Base-by-base conservation (phyloP, 2,113 vertebrate species). In the Gulo gulo region DNA sequence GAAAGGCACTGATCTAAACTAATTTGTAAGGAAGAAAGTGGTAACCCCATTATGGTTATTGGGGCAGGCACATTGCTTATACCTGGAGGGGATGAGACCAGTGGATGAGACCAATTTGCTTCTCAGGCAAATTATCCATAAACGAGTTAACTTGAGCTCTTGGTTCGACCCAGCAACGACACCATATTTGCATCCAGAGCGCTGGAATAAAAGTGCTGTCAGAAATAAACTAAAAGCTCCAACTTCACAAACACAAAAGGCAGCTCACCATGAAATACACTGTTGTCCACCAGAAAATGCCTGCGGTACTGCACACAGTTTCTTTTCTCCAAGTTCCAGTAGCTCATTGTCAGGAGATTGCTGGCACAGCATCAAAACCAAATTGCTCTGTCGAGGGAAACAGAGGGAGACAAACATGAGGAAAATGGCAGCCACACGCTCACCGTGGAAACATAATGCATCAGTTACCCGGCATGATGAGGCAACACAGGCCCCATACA, bases 211-310 rank as follows among this genome's bases (percentile, higher is more conserved):
- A 92, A 80, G 71, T n/a, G 85, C 84, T 90, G 88, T 91, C 71
- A 57, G 59, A 79, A 91, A 82, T 55, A 36, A 52, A 80, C 65
- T 1, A 10, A 52, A 96, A 96, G 71, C 15, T 29, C 42, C 42
- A 36, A 4, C 14, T 5, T 21, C 24, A 0, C 1, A 14, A 6
- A 29, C 0, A 1, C 0, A 11, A 6, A 11, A 18, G n/a, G 23
- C 20, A 8, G 95, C 98, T 99, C 98, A 99, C 99, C 99, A 1
- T 99, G 99, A 98, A 99, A 99, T 50, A 96, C 98, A 12, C 99
- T 99, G 96, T 99, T 99, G 99, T 99, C 99, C 84, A 99, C 99
- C 24, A 99, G 98, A 98, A 99, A 99, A 98, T 99, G 99, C 42
- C 99, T 96, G 97, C 99, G 99, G 98, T 99, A 99, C 97, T 99